Conservation (phyloP, 2,888 invertebrate species). For the Ectemnius cavifrons region DNA sequence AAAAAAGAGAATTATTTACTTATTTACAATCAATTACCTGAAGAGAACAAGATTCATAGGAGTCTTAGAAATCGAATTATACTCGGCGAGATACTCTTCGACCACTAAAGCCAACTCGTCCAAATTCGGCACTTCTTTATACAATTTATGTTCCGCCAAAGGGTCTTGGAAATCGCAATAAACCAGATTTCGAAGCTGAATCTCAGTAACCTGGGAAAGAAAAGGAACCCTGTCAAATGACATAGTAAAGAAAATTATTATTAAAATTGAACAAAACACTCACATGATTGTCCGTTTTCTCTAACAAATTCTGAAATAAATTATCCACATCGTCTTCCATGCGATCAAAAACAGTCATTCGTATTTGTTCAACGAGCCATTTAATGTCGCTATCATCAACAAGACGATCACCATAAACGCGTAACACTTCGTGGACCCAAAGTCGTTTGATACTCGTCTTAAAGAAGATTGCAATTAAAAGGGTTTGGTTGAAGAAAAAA, state of each 20-base stretch:
- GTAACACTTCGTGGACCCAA: slow-evolving; percentile 95
- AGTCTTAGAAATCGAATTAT: slow-evolving; percentile 96
- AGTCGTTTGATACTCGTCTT: slow-evolving; percentile 91
- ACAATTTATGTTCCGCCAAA: slow-evolving; percentile 89
- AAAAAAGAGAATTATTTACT: not conserved
- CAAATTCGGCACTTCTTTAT: slow-evolving; percentile 87
- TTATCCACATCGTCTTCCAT: slow-evolving; percentile 85
- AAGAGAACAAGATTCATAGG: slow-evolving; percentile 97
- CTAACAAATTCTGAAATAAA: slow-evolving; percentile 84
- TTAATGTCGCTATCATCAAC: slow-evolving; percentile 89
- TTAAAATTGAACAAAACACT: not conserved
- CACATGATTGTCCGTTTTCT: not conserved
- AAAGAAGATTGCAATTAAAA: slow-evolving; percentile 35
- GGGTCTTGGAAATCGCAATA: slow-evolving; percentile 98
- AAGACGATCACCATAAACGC: slow-evolving; percentile 95
- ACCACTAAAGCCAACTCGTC: slow-evolving; percentile 88
- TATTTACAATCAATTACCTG: slow-evolving; percentile 79
- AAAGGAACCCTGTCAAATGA: slow-evolving; percentile 34
- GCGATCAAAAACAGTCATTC: slow-evolving; percentile 80
- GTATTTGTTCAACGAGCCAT: slow-evolving; percentile 88
- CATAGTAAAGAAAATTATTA: not conserved
- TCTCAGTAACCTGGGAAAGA: slow-evolving; percentile 84
- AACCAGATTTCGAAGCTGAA: slow-evolving; percentile 90
- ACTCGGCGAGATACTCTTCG: slow-evolving; percentile 92
- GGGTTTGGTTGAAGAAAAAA: not conserved